Evolutionary conservation across 2,113 vertebrate genomes (phyloP).

Genomic region (Gnathonemus longibarbis): DNA sequence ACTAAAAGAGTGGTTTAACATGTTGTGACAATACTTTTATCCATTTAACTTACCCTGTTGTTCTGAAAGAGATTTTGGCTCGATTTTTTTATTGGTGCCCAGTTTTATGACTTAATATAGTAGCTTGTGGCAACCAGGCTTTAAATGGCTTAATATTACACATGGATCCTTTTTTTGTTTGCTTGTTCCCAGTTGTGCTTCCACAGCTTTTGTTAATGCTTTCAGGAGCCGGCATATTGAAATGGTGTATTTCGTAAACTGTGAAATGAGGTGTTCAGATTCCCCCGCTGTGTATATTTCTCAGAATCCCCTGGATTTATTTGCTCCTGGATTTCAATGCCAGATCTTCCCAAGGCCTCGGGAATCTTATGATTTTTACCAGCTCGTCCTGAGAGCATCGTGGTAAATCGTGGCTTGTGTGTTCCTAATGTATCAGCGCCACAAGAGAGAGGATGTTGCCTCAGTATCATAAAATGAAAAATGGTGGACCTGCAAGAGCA

Average conservation of each 20-base stretch:
- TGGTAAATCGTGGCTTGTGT: neutral
- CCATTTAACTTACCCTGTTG: neutral
- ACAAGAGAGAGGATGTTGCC: neutral
- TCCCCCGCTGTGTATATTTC: neutral
- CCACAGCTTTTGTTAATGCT: neutral
- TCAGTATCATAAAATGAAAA: neutral
- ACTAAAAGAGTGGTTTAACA: neutral
- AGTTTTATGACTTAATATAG: neutral
- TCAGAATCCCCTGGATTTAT: neutral
- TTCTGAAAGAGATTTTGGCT: neutral
- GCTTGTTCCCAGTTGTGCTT: neutral
- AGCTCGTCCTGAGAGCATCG: neutral
- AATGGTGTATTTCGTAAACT: neutral
- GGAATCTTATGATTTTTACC: neutral
- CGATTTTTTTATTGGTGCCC: neutral
- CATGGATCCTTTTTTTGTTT: neutral
- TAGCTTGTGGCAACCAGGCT: neutral
- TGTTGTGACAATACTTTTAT: neutral
- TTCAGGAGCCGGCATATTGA: neutral
- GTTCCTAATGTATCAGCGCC: neutral
- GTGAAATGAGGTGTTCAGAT: neutral
- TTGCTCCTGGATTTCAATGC: neutral
- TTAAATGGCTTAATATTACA: neutral
- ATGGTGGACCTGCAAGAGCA: neutral
- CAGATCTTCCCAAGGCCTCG: neutral